phyloP scores from a whole-genome alignment of 1,140 invertebrate genomes.

The Pomacea maculata region DNA sequence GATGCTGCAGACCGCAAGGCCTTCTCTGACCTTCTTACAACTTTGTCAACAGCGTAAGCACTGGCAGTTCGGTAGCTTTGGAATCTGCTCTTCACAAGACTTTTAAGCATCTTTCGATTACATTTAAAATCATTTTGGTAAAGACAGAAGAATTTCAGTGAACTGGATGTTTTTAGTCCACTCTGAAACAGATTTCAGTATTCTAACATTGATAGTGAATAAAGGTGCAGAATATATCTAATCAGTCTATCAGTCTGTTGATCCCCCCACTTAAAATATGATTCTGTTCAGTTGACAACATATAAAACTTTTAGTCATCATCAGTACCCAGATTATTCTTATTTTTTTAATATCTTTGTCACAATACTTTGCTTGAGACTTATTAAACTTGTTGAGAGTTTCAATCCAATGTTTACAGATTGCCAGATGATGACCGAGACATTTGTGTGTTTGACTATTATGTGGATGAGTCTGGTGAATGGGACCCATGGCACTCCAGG shows the following conservation, averaged over 20 bases:
- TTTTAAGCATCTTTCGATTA: no score
- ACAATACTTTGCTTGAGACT: no score
- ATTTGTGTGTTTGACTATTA: conserved; percentile 67
- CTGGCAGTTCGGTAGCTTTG: neutral
- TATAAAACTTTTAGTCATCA: no score
- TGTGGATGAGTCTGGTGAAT: conserved; percentile 66
- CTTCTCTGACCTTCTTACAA: conserved; percentile 63
- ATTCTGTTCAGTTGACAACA: no score
- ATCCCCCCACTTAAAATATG: no score
- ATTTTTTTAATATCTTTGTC: no score
- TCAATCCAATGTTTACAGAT: conserved; percentile 38
- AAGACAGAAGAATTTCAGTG: neutral
- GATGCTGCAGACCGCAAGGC: conserved; percentile 55
- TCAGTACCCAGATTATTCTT: no score
- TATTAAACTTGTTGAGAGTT: neutral
- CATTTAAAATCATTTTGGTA: neutral
- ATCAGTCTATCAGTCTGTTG: no score
- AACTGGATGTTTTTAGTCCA: no score
- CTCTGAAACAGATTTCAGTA: no score
- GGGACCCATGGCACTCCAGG: conserved; percentile 65
- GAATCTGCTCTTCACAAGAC: neutral
- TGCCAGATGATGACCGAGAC: conserved; percentile 66
- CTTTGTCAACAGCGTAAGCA: conserved; percentile 62
- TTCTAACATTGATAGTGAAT: no score
- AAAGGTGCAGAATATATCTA: no score